phyloP scores from a whole-genome alignment of 1,140 invertebrate species.

The Drosophila repleta region DNA sequence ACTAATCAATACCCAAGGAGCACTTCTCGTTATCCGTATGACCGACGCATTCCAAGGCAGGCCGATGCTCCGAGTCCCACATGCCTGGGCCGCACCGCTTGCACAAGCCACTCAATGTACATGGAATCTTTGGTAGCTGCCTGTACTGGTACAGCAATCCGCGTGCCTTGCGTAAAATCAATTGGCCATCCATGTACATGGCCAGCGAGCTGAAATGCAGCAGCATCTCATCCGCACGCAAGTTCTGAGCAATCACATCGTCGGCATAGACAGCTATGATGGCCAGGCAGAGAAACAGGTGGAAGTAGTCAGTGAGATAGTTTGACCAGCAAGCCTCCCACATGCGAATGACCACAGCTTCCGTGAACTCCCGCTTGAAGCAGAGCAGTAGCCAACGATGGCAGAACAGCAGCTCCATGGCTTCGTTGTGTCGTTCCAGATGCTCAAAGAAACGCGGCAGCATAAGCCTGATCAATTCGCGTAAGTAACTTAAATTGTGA shows the following conservation, averaged over 20 bases:
- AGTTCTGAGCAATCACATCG: constrained; percentile 94
- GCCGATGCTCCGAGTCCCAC: constrained; percentile 95
- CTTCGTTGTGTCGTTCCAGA: constrained; percentile 91
- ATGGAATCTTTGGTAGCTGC: constrained; percentile 92
- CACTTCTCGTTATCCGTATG: constrained; percentile 84
- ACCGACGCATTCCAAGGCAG: constrained; percentile 89
- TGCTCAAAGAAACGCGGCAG: constrained; percentile 94
- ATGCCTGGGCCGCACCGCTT: constrained; percentile 94
- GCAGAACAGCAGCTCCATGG: constrained; percentile 94
- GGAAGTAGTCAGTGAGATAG: constrained; percentile 96
- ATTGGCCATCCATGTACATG: constrained; percentile 97
- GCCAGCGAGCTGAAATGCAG: constrained; percentile 97
- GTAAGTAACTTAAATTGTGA: constrained; percentile 93
- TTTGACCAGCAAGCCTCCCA: constrained; percentile 98
- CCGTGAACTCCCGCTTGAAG: constrained; percentile 95
- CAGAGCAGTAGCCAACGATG: constrained; percentile 97
- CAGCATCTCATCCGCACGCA: constrained; percentile 96
- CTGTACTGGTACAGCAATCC: constrained; percentile 95
- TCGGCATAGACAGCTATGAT: constrained; percentile 96
- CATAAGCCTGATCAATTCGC: constrained; percentile 94
- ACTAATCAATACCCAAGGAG: constrained; percentile 83
- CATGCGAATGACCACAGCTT: constrained; percentile 93
- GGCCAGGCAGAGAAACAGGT: constrained; percentile 95
- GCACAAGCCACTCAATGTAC: constrained; percentile 93
- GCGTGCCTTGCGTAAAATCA: constrained; percentile 95